Percentiles rank a stretch among this genome's conserved stretches.
These are phyloP conservation scores for Elaphurus davidianus DNA, from an alignment of 2,113 vertebrate species.

Conservation along the genomic window DNA sequence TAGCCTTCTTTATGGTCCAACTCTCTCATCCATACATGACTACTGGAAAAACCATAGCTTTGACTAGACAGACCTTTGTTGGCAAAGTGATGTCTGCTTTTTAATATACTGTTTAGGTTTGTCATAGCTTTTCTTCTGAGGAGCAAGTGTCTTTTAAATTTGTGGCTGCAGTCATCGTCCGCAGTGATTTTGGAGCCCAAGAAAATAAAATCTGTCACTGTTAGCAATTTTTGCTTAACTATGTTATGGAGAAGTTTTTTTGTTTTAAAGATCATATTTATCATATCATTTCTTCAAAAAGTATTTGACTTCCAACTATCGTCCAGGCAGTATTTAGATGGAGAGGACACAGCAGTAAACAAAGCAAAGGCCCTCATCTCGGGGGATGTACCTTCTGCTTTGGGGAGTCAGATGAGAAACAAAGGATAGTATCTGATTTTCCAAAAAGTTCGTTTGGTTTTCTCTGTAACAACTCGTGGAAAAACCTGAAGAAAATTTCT, in stretches of 20 bases:
- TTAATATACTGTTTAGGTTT: not conserved
- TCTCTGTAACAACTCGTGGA: not conserved
- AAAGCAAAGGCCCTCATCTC: not conserved
- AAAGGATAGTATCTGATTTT: not conserved
- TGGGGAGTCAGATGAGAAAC: not conserved
- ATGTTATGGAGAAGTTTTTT: not conserved
- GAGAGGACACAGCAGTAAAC: not conserved
- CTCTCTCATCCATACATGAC: not conserved
- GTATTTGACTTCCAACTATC: not conserved
- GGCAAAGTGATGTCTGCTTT: not conserved
- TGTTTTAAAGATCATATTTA: not conserved
- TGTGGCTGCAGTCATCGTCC: rapidly evolving
- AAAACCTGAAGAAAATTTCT: not conserved
- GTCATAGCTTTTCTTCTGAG: not conserved
- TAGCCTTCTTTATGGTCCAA: not conserved
- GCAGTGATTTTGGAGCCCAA: not conserved
- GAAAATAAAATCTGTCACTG: not conserved
- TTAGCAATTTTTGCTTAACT: not conserved
- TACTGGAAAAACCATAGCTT: not conserved
- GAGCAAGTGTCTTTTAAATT: not conserved
- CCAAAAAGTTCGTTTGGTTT: not conserved
- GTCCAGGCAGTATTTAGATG: not conserved
- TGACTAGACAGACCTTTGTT: not conserved
- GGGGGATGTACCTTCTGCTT: not conserved
- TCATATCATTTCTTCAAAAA: not conserved